Evolutionary conservation across 2,797 vertebrate genomes (phyloP), one percentile per base, ranked within the genome.

Genomic region (Enoplosus armatus): DNA sequence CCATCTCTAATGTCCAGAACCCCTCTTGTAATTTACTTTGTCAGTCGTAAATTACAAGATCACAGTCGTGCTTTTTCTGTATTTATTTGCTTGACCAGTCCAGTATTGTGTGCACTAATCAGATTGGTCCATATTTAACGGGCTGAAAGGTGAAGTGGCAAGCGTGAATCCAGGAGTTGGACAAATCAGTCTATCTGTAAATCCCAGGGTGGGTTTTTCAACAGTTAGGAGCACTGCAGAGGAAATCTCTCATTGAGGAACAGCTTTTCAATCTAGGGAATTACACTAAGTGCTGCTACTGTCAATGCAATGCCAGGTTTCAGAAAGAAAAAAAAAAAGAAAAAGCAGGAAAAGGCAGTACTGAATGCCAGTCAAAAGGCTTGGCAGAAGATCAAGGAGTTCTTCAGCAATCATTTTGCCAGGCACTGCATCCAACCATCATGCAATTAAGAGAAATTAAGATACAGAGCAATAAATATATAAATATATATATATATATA

Each of bases 261-360:
- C 92, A 94, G 89, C 93, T 96, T 96, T 96, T 96, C 93, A 95
- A 95, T 95, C 94, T 90, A 85, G 90, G 93, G 94, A 97, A 96
- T 96, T 96, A 96, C 87, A 94, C 90, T 95, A 96, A 97, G 93
- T 96, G 94, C 90, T 95, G 92, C 89, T 93, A 95, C 95, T 94
- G 94, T 96, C 95, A 96, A 95, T 95, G 96, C 89, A 87, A 94
- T 94, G 93, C 93, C 92, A 96, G 95, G 91, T 95, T 95, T 84
- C 80, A 89, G 69, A 85, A 76, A 64, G 22, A 45, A 72, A 82
- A 77, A 70, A 59, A 74, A 84, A 88, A 76, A 68, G 50, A 85
- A 77, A 79, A 72, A 79, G 74, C 68, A 87, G 67, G 73, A 85
- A 88, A 88, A 87, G 71, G 74, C 88, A 83, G 85, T 41, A 74